Percentiles rank a stretch among this genome's conserved stretches.
Evolutionary conservation across 53 echinoderm and acorn worm species (phyloP).

Genomic region (Astropecten irregularis): DNA sequence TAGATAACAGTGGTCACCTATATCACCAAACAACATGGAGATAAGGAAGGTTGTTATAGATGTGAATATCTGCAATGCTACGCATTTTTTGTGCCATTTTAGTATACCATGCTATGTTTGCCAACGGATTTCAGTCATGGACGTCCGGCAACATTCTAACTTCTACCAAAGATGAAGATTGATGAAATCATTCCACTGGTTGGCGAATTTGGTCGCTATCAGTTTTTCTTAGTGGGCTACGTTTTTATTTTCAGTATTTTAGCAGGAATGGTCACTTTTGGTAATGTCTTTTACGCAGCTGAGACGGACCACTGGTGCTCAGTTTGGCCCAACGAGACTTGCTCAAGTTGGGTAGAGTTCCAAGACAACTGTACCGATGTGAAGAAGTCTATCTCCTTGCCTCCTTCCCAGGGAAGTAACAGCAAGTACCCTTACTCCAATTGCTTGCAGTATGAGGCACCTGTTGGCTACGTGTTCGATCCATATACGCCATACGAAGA

Average conservation of each 20-base stretch:
- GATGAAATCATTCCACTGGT: constrained; percentile 62
- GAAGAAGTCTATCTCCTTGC: constrained; percentile 31
- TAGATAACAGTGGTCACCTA: too few relatives aligned
- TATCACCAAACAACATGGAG: too few relatives aligned
- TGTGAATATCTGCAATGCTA: too few relatives aligned
- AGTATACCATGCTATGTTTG: too few relatives aligned
- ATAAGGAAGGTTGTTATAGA: too few relatives aligned
- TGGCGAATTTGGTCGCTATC: constrained; percentile 80
- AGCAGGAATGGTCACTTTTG: constrained; percentile 30
- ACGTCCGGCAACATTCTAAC: too few relatives aligned
- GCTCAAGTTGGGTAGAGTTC: constrained; percentile 31
- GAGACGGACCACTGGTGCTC: constrained; percentile 75
- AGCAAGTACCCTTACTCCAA: constrained; percentile 33
- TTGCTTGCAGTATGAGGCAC: constrained; percentile 17
- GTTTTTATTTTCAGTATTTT: constrained; percentile 23
- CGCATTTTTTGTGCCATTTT: too few relatives aligned
- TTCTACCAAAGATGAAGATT: constrained; percentile 70
- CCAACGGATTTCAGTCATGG: too few relatives aligned
- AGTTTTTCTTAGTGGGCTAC: constrained; percentile 63
- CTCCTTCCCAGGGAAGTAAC: not conserved
- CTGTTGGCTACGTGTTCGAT: constrained; percentile 25
- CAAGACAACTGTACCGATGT: constrained; percentile 37
- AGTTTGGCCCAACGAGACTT: constrained; percentile 9
- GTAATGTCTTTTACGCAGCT: constrained; percentile 72
- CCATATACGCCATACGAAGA: constrained; percentile 16